phyloP scores from a whole-genome alignment of 2,888 invertebrate genomes.

The Macaria notata region DNA sequence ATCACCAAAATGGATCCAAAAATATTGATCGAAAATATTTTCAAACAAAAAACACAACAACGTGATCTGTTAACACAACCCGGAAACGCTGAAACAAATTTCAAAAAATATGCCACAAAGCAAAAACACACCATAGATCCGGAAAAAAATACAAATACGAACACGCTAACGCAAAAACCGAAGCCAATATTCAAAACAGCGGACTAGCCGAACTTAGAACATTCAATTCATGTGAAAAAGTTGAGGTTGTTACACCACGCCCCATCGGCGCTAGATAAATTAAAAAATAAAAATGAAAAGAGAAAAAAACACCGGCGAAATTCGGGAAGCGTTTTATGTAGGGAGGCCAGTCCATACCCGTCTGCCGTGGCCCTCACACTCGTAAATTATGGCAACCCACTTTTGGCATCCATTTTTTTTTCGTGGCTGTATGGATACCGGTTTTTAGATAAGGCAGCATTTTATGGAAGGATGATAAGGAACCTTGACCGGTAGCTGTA shows the following conservation, averaged over 20 bases:
- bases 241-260: conserved; percentile 15
- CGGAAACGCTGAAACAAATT: too few species aligned
- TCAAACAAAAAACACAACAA: too few species aligned
- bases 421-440: conserved; percentile 37
- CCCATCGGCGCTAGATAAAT: conserved; percentile 52
- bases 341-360: conserved; percentile 51
- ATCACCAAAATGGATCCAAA: too few species aligned
- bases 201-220: neutral
- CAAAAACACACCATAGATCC: neutral
- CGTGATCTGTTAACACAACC: too few species aligned
- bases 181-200: conserved; percentile 7
- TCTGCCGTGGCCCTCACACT: conserved; percentile 45
- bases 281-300: conserved; percentile 57
- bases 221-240: conserved; percentile 10
- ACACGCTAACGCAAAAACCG: neutral
- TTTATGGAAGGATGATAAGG: conserved; percentile 34
- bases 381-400: conserved; percentile 51
- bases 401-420: conserved; percentile 53
- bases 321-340: conserved; percentile 53
- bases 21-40: too few species aligned
- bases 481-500: conserved; percentile 9
- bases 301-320: conserved; percentile 44
- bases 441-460: conserved; percentile 43
- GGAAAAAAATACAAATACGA: neutral
- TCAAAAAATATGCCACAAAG: neutral